Base-by-base conservation (phyloP, 1,140 invertebrate species). In the Stegodyphus mimosarum region DNA sequence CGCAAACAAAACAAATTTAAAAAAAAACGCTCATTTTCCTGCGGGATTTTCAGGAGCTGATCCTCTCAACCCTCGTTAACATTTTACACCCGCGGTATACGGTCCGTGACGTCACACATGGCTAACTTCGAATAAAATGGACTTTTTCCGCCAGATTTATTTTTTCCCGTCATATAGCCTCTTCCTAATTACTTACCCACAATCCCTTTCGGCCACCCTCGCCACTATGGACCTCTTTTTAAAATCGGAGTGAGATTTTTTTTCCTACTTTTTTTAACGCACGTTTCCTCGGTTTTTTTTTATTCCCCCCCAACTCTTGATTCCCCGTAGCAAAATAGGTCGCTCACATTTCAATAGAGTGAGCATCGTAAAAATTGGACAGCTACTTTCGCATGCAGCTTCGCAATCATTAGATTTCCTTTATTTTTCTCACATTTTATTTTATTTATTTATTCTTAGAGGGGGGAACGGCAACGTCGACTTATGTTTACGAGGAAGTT, bases 131-230 rank as follows among this genome's bases (percentile, higher is more conserved):
- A 78, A 78, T 78, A 78, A 69, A 78, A 78, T 69, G 64, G 64
- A 53, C 76, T 78, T 78, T 78, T 78, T 78, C 76, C 64, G 64
- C 64, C 64, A 78, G 64, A 78, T 78, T 78, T 78, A 69, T 69
- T 53, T 69, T 71, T 48, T 71, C 70, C 49, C 7, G 70, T 48
- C 49, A 50, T 71, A 67, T 13, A 51, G 33, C 4, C 70, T 78
- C 64, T 69, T 78, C 66, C 76, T 78, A 78, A 78, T 78, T 78
- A 78, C 64, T 63, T 70, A 53, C n/a, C 76, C 64, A 67, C 17
- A 18, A 67, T 67, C 64, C 64, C 7, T 67, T 17, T 67, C 64
- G 64, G 6, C 64, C 64, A 67, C 64, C 17, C 64, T n/a, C 64
- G 55, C 55, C 55, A 60, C 55, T 60, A 60, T 9, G 15, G 9